These are phyloP conservation scores for Gastrophysa polygoni DNA, from an alignment of 2,888 invertebrate genomes.

Conservation along the genomic window DNA sequence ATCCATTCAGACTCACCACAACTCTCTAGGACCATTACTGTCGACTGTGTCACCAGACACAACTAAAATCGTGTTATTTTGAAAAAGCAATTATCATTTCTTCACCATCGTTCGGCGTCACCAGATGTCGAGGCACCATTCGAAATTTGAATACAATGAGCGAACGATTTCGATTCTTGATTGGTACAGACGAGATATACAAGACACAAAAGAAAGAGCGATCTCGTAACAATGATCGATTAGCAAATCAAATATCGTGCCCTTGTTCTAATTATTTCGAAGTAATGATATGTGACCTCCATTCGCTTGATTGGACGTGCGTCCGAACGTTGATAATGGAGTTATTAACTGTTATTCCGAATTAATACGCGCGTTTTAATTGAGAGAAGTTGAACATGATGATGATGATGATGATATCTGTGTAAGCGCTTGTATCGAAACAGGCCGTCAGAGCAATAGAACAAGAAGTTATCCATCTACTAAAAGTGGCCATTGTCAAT, in stretches of 20 bases:
- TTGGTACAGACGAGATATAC: constrained; percentile 20
- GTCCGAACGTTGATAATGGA: constrained; percentile 8
- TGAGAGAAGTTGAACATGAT: too few relatives aligned
- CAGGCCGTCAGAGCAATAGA: too few relatives aligned
- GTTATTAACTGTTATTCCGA: too few relatives aligned
- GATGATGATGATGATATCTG: too few relatives aligned
- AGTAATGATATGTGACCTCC: constrained; percentile 18
- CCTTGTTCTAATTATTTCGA: constrained; percentile 43
- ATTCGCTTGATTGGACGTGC: constrained; percentile 9
- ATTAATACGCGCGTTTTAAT: too few relatives aligned
- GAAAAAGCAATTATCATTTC: not conserved
- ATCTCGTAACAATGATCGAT: constrained; percentile 39
- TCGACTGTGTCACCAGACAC: too few relatives aligned
- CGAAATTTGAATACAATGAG: constrained; percentile 30
- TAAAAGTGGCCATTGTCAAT: too few relatives aligned
- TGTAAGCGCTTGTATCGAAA: too few relatives aligned
- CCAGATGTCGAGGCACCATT: not conserved
- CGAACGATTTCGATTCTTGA: constrained; percentile 23
- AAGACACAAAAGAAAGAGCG: constrained; percentile 18
- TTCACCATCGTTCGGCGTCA: not conserved
- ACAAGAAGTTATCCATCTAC: too few relatives aligned
- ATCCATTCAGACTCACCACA: too few relatives aligned
- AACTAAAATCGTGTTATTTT: not conserved
- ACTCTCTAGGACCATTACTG: too few relatives aligned
- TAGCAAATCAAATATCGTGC: constrained; percentile 44